phyloP scores from a whole-genome alignment of 2,888 invertebrate genomes.

The Drosophila ezoana region DNA sequence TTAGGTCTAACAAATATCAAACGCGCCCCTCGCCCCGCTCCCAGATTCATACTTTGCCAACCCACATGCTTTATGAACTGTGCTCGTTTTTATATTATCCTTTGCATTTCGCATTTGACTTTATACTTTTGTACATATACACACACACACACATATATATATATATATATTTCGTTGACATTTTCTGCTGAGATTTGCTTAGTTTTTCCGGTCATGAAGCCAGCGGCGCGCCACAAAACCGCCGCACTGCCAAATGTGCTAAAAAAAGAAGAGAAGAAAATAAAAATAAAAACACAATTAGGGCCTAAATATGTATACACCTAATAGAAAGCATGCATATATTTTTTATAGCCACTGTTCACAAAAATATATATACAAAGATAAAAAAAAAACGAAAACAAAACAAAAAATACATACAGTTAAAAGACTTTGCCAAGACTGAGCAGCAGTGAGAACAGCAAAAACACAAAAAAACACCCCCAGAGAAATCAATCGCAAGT shows the following conservation, averaged over 20 bases:
- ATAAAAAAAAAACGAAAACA: conserved; percentile 21
- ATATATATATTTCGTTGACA: conserved; percentile 61
- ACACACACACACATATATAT: conserved; percentile 9
- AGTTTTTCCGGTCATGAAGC: conserved; percentile 28
- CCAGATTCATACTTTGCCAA: no score
- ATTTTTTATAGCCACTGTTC: conserved; percentile 69
- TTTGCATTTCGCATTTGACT: conserved; percentile 8
- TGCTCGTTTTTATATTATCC: conserved; percentile 19
- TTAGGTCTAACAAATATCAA: conserved; percentile 29
- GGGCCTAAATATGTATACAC: conserved; percentile 49
- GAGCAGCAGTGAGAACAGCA: conserved; percentile 66
- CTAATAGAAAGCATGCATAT: conserved; percentile 40
- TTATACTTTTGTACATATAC: conserved; percentile 62
- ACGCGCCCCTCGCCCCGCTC: background rate
- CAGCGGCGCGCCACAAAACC: conserved; percentile 62
- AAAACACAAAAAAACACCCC: conserved; percentile 23
- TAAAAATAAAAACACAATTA: conserved; percentile 36
- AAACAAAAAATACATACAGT: conserved; percentile 51
- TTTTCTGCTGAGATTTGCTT: conserved; percentile 62
- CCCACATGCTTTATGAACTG: conserved; percentile 18
- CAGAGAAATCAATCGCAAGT: conserved; percentile 14
- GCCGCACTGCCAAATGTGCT: conserved; percentile 72
- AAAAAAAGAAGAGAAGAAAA: conserved; percentile 4
- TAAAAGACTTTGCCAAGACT: conserved; percentile 77
- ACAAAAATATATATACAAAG: conserved; percentile 44